Evolutionary conservation across 30 jellyfish, hydroid and myxozoan species (phyloP).

Genomic region (Turritopsis dohrnii): DNA sequence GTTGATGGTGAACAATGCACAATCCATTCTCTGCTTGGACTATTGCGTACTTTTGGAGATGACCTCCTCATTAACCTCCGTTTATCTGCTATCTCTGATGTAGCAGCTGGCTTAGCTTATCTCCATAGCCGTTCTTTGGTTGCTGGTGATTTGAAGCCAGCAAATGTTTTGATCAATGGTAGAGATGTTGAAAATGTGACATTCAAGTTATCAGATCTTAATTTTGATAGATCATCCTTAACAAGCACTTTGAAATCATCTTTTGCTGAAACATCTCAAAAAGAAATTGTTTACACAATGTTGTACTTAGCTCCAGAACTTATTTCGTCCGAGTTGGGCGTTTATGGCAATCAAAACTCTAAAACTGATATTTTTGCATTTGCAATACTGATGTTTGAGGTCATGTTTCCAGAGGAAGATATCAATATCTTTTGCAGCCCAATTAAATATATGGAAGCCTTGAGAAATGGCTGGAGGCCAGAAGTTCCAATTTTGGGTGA

Average conservation of each 20-base stretch:
- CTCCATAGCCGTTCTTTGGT: not conserved
- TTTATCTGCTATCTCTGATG: conserved; percentile 4
- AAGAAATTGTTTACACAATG: conserved; percentile 1
- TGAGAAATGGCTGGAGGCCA: conserved; percentile 7
- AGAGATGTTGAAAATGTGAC: not conserved
- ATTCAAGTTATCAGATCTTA: conserved; percentile 5
- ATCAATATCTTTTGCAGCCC: not conserved
- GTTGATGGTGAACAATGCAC: conserved; percentile 1
- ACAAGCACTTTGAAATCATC: not conserved
- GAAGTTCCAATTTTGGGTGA: conserved; percentile 2
- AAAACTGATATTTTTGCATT: conserved; percentile 5
- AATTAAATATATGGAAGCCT: conserved; percentile 4
- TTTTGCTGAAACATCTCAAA: not conserved
- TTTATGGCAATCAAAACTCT: conserved; percentile 1
- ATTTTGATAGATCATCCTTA: not conserved
- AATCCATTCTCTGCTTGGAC: conserved; percentile 2
- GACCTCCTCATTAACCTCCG: not conserved
- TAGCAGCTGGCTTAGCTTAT: not conserved
- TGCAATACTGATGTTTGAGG: conserved; percentile 5
- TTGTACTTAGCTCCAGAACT: conserved; percentile 13
- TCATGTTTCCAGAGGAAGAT: conserved; percentile 2
- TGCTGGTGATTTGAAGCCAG: conserved; percentile 17
- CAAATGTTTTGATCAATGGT: conserved; percentile 3
- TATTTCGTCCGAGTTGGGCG: not conserved
- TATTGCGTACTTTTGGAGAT: conserved; percentile 1